phyloP scores from a whole-genome alignment of 2,797 vertebrate species.

The Fratercula arctica region DNA sequence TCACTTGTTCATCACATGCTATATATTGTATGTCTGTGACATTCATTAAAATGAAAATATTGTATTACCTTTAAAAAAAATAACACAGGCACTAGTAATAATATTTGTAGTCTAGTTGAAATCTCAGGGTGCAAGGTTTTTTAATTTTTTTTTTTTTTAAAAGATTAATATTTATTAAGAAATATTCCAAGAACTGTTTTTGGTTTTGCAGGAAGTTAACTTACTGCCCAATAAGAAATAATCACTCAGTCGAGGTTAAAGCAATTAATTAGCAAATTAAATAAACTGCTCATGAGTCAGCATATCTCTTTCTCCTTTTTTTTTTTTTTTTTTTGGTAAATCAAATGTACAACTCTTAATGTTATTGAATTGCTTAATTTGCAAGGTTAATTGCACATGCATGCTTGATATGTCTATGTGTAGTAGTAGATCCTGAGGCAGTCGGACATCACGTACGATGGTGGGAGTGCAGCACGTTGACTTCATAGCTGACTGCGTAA shows the following conservation, averaged over 20 bases:
- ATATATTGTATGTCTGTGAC: not conserved
- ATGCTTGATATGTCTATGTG: not conserved
- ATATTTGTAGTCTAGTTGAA: not conserved
- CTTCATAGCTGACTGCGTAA: not conserved
- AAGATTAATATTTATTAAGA: not conserved
- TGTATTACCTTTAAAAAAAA: not conserved
- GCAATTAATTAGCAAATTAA: not conserved
- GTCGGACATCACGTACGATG: not conserved
- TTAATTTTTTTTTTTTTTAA: not conserved
- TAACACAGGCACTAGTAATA: not conserved
- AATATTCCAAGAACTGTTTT: not conserved
- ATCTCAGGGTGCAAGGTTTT: not conserved
- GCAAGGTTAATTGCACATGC: not conserved
- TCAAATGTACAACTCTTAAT: not conserved
- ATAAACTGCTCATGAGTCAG: not conserved
- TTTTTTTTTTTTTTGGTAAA: not conserved
- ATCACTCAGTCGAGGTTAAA: not conserved
- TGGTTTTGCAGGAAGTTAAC: not conserved
- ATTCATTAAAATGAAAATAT: not conserved
- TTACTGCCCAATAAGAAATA: not conserved
- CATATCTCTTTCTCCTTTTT: not conserved
- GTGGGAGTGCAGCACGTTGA: not conserved
- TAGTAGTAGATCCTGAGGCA: not conserved
- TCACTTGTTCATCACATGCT: not conserved
- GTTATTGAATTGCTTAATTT: not conserved